Base-by-base conservation (phyloP, 2,113 vertebrate genomes). In the Tamias sibiricus region DNA sequence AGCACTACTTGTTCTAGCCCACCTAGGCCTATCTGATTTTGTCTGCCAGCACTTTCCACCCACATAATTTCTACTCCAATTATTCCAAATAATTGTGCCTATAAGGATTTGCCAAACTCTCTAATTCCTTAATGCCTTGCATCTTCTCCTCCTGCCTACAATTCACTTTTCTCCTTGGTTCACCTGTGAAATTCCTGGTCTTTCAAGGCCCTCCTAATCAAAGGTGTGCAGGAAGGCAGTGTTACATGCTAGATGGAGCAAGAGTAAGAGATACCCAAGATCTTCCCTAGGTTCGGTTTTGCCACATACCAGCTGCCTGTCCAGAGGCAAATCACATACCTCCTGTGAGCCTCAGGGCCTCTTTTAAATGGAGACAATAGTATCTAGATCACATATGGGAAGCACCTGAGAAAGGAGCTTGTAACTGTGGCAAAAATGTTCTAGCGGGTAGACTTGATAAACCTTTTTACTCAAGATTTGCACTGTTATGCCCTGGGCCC, bases 251-350 rank as follows among this genome's bases (percentile, higher is more conserved):
- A 64, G 52, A 68, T 42, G 10, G 13, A 91, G 44, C 64, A 75
- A 49, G 71, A 80, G 28, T 80, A 24, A 17, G 32, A 80, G 52
- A 83, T 32, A 69, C 20, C 24, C 12, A 54, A 42, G 35, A 75
- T 85, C 92, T 93, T 40, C 77, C 66, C 66, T 72, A 93, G 62
- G 94, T 69, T 69, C 40, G 32, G 20, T 89, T 47, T 87, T 49
- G 79, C 47, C 44, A 30, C 80, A 62, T 14, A 26, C 52, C 40
- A 92, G 66, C 84, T 90, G 35, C 66, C 81, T 68, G 17, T 81
- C 76, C 75, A 20, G 35, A 81, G 37, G 87, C 30, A 80, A 91
- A 80, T 17, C 5, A 16, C 68, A 74, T 40, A 28, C 30, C n/a
- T 90, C 26, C 69, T 42, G 20, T 49, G 64, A 92, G 64, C 49